These are phyloP conservation scores for Atherinosoma microstoma DNA, from an alignment of 2,797 vertebrate genomes.

Conservation along the genomic window DNA sequence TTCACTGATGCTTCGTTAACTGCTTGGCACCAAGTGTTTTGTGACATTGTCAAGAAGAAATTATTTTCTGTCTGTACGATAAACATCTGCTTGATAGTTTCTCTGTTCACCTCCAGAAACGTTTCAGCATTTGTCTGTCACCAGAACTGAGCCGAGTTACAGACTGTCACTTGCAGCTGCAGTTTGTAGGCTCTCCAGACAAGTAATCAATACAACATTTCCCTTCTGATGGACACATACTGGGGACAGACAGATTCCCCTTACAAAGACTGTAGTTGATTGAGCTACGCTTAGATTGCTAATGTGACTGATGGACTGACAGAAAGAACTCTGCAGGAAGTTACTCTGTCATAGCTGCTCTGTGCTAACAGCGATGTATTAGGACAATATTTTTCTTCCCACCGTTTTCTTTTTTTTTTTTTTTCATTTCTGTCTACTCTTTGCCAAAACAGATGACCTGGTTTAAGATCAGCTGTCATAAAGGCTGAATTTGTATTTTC, in stretches of 20 bases:
- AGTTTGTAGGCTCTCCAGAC: slow-evolving; percentile 71
- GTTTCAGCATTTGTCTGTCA: slow-evolving; percentile 61
- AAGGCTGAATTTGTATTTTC: neutral
- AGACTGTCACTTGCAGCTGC: slow-evolving; percentile 78
- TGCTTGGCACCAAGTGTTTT: slow-evolving; percentile 40
- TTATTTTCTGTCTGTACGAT: slow-evolving; percentile 52
- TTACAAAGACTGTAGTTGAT: slow-evolving; percentile 75
- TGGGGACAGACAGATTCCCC: slow-evolving; percentile 67
- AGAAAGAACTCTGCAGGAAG: slow-evolving; percentile 63
- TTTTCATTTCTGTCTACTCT: slow-evolving; percentile 18
- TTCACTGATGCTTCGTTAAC: slow-evolving; percentile 45
- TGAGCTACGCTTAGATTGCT: slow-evolving; percentile 77
- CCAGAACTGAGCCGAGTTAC: slow-evolving; percentile 68
- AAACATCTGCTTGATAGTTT: slow-evolving; percentile 60
- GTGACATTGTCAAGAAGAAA: slow-evolving; percentile 45
- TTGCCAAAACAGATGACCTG: slow-evolving; percentile 7
- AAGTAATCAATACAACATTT: slow-evolving; percentile 84
- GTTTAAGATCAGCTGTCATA: slow-evolving; percentile 5
- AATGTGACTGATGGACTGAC: slow-evolving; percentile 78
- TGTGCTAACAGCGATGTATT: slow-evolving; percentile 46
- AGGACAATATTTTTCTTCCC: slow-evolving; percentile 19
- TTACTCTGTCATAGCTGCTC: slow-evolving; percentile 49
- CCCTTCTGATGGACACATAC: slow-evolving; percentile 81
- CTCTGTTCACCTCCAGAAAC: slow-evolving; percentile 38
- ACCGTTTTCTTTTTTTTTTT: neutral